Conservation (phyloP, 2,888 invertebrate genomes). For the Eupeodes latifasciatus region DNA sequence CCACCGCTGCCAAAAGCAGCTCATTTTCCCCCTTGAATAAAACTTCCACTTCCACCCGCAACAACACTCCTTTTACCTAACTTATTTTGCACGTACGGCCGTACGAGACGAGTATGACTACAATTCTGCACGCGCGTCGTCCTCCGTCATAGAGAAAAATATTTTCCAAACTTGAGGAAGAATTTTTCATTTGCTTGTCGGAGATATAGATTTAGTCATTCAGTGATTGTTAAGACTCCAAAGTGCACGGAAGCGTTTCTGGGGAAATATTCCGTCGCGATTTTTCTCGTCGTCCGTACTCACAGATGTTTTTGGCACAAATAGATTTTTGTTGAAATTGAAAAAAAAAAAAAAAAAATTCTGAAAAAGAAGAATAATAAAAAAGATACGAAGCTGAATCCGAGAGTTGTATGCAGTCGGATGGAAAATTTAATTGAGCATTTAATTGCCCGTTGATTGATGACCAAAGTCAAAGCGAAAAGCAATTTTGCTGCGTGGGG, state of each 20-base stretch:
- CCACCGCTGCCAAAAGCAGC: slow-evolving; percentile 28
- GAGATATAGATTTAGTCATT: slow-evolving; percentile 24
- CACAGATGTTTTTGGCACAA: slow-evolving; percentile 29
- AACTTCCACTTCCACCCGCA: slow-evolving; percentile 31
- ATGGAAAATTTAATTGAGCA: slow-evolving; percentile 79
- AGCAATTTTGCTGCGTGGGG: slow-evolving; percentile 48
- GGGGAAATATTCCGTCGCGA: slow-evolving; percentile 60
- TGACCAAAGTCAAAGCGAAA: slow-evolving; percentile 64
- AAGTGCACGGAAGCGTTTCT: slow-evolving; percentile 56
- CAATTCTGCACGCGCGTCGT: slow-evolving; percentile 32
- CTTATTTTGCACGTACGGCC: slow-evolving; percentile 2
- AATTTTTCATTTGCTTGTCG: slow-evolving; percentile 53
- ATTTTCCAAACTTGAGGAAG: slow-evolving; percentile 49
- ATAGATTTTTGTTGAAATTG: slow-evolving; percentile 50
- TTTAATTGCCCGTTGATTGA: slow-evolving; percentile 74
- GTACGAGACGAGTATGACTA: neutral
- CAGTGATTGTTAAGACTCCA: slow-evolving; percentile 70
- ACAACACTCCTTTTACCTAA: neutral
- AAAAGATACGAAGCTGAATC: slow-evolving; percentile 25
- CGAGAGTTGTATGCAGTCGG: slow-evolving; percentile 77
- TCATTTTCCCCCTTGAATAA: slow-evolving; percentile 34
- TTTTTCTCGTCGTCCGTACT: slow-evolving; percentile 47
- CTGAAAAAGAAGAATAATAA: neutral
- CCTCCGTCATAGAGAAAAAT: slow-evolving; percentile 10
- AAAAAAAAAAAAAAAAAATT: slow-evolving; percentile 33